Evolutionary conservation across 2,888 invertebrate genomes (phyloP).

Genomic region (Lithophane socia): DNA sequence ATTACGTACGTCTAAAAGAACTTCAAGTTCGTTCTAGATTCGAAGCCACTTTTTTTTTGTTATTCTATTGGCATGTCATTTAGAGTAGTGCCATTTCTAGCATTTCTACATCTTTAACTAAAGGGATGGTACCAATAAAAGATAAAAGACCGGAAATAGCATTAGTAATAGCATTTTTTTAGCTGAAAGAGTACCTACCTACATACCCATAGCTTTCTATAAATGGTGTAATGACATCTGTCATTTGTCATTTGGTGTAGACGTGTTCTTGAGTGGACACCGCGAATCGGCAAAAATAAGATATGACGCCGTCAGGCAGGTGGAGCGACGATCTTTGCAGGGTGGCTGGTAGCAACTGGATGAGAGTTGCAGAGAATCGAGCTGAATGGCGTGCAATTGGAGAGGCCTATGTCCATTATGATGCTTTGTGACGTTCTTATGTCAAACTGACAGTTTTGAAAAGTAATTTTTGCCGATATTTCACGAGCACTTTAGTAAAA

Average conservation of each 20-base stretch:
- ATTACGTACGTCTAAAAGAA: background rate
- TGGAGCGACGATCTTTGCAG: no score
- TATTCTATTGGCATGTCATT: constrained; percentile 11
- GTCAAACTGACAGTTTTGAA: background rate
- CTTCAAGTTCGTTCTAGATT: background rate
- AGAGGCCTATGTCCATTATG: no score
- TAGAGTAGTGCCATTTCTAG: constrained; percentile 37
- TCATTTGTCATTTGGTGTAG: background rate
- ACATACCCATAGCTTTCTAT: background rate
- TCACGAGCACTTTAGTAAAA: no score
- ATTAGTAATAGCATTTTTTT: constrained; percentile 31
- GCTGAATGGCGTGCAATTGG: no score
- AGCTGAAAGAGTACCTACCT: constrained; percentile 5
- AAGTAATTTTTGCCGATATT: background rate
- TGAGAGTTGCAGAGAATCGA: no score
- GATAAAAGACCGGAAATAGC: constrained; percentile 36
- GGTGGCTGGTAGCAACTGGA: no score
- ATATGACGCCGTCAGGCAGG: no score
- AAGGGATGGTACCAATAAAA: constrained; percentile 4
- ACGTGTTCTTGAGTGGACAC: no score
- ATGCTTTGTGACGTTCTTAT: background rate
- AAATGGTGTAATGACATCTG: constrained; percentile 3
- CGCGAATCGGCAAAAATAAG: no score
- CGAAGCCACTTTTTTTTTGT: background rate
- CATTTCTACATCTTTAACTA: constrained; percentile 6